Conservation (phyloP, 2,113 vertebrate species). For the Pavo muticus region DNA sequence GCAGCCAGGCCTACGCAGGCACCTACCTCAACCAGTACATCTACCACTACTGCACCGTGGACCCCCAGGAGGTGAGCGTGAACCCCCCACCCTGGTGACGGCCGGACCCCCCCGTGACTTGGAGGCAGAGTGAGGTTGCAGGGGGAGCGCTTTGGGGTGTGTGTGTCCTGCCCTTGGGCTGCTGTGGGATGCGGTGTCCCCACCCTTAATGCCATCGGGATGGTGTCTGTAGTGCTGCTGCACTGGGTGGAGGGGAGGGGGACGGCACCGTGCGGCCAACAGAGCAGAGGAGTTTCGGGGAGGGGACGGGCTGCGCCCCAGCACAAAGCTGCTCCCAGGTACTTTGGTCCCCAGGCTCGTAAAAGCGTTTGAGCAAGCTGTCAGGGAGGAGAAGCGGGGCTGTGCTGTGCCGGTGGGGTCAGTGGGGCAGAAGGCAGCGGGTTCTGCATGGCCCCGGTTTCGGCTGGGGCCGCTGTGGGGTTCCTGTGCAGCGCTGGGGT, state of each 20-base stretch:
- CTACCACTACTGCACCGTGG: conserved; percentile 90
- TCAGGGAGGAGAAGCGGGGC: not conserved
- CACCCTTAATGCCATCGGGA: too few species aligned
- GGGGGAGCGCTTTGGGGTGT: too few species aligned
- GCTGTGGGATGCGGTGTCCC: not conserved
- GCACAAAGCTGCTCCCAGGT: not conserved
- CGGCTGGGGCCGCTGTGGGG: not conserved
- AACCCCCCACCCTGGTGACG: not conserved
- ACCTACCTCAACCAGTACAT: conserved; percentile 83
- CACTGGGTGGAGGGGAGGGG: rapidly evolving
- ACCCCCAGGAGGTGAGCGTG: conserved; percentile 85
- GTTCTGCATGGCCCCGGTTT: not conserved
- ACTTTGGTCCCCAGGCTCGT: not conserved
- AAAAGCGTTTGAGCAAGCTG: not conserved
- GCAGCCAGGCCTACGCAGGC: conserved; percentile 79
- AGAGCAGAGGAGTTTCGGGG: not conserved
- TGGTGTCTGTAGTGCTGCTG: not conserved
- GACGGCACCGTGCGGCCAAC: not conserved
- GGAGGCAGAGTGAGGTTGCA: not conserved
- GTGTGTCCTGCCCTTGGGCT: not conserved
- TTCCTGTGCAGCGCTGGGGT: not conserved
- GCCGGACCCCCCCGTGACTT: too few species aligned
- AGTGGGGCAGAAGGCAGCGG: not conserved
- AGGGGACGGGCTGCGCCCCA: not conserved
- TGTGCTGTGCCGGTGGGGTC: not conserved